Percentiles rank a stretch among this genome's conserved stretches.
Conservation (phyloP, 1,140 invertebrate genomes). For the Oryctes rhinoceros region DNA sequence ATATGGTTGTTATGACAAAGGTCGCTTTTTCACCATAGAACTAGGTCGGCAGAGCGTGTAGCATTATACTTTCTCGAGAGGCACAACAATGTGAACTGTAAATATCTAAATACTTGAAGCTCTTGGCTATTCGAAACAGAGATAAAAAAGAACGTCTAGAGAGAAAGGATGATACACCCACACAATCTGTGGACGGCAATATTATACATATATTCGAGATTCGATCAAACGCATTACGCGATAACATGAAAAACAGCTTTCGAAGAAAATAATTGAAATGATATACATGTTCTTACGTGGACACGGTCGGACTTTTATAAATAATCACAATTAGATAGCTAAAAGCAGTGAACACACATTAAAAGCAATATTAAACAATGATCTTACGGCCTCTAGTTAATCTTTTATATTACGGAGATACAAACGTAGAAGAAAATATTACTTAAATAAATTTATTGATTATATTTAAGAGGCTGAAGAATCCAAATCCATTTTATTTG, state of each 20-base stretch:
- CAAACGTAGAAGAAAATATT: neutral
- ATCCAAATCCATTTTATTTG: too few relatives aligned
- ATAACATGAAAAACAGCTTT: conserved; percentile 24
- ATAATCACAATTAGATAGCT: conserved; percentile 21
- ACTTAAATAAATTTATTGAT: neutral
- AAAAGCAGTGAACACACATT: neutral
- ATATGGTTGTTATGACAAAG: conserved; percentile 14
- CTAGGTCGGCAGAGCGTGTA: neutral
- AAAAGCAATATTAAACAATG: conserved; percentile 7
- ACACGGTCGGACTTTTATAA: neutral
- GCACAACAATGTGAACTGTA: neutral
- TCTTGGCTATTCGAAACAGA: neutral
- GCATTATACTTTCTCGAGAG: neutral
- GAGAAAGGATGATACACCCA: conserved; percentile 13
- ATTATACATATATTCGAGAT: neutral
- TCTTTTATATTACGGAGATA: neutral
- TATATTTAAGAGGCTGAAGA: neutral
- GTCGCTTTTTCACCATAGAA: neutral
- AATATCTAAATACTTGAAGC: conserved; percentile 2
- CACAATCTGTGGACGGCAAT: neutral
- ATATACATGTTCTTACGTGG: conserved; percentile 7
- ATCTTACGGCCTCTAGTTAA: neutral
- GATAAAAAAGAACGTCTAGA: neutral
- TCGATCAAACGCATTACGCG: conserved; percentile 8
- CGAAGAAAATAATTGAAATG: conserved; percentile 17